These are phyloP conservation scores for Strigamia maritima DNA, from an alignment of 2,888 invertebrate species.

Conservation along the genomic window DNA sequence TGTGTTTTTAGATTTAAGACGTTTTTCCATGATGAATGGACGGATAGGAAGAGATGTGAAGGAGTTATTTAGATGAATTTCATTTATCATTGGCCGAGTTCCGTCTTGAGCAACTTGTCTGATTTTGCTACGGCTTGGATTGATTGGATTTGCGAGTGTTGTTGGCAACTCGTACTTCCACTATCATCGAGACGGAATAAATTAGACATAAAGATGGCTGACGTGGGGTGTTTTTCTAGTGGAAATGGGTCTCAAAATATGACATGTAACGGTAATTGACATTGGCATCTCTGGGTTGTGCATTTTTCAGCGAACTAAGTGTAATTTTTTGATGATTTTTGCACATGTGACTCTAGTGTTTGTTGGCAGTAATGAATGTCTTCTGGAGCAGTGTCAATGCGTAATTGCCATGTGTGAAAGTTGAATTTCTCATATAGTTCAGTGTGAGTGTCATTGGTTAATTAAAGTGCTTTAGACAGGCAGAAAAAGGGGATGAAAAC, in stretches of 20 bases:
- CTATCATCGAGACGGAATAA: slow-evolving; percentile 32
- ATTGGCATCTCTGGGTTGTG: background rate
- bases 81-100: slow-evolving; percentile 20
- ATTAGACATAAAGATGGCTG: slow-evolving; percentile 34
- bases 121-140: slow-evolving; percentile 30
- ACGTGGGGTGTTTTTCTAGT: slow-evolving; percentile 30
- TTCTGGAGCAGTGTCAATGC: background rate
- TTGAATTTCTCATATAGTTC: background rate
- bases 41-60: slow-evolving; percentile 24
- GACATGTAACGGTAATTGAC: slow-evolving; percentile 20
- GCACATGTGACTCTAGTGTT: background rate
- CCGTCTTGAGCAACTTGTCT: slow-evolving; percentile 27
- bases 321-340: slow-evolving; percentile 9
- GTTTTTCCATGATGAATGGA: slow-evolving; percentile 26
- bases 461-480: slow-evolving; percentile 16
- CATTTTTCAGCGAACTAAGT: background rate
- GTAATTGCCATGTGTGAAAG: slow-evolving; percentile 24
- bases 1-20: slow-evolving; percentile 20
- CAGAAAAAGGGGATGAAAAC: background rate
- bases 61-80: slow-evolving; percentile 17
- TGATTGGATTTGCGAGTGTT: slow-evolving; percentile 31
- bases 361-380: background rate
- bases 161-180: slow-evolving; percentile 25
- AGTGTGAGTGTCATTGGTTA: slow-evolving; percentile 8
- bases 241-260: slow-evolving; percentile 13